Base-by-base conservation (phyloP, 1,140 invertebrate species). In the Zaprionus camerounensis region DNA sequence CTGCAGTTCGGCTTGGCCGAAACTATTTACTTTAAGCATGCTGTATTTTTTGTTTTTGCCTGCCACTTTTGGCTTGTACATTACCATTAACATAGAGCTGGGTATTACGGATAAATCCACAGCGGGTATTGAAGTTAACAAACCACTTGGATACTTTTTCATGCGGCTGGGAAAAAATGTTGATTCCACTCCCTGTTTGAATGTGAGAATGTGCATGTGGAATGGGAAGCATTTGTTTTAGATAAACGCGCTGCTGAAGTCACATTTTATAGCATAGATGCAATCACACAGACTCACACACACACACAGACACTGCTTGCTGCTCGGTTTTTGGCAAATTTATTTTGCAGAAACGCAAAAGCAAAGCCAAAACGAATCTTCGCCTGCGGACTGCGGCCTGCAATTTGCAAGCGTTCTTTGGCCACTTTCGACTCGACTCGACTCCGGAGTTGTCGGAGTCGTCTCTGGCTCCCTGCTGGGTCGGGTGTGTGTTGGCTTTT, bases 101-200 rank as follows among this genome's bases (percentile, higher is more conserved):
- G 91, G 88, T 84, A 92, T 92, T 84, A 92, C 91, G 76, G 91
- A 91, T 82, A 92, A 92, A 85, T 92, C 91, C 91, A 92, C 91
- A 82, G 88, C 91, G 81, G 91, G 91, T 91, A 92, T 92, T 91
- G 91, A 78, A 86, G 91, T 92, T 92, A 92, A 91, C 85, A 92
- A 92, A 92, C 91, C 91, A 87, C 91, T 92, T 74, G 91, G 91
- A 92, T 92, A 92, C 82, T 92, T 92, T 92, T 92, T 92, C 91
- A 92, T 92, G 76, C 91, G 91, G 84, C 82, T 92, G 68, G 91
- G 91, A 81, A 92, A 92, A 82, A 92, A 92, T 71, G 91, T 92
- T 78, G 91, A 92, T 78, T 92, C 91, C 81, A 92, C 91, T 78
- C 91, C 91, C 91, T 92, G 80, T 80, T 80, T 87, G 71, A 84